Evolutionary conservation across 2,797 vertebrate species (phyloP), one percentile per base, ranked within the genome.

Genomic region (Acrossocheilus fasciatus): DNA sequence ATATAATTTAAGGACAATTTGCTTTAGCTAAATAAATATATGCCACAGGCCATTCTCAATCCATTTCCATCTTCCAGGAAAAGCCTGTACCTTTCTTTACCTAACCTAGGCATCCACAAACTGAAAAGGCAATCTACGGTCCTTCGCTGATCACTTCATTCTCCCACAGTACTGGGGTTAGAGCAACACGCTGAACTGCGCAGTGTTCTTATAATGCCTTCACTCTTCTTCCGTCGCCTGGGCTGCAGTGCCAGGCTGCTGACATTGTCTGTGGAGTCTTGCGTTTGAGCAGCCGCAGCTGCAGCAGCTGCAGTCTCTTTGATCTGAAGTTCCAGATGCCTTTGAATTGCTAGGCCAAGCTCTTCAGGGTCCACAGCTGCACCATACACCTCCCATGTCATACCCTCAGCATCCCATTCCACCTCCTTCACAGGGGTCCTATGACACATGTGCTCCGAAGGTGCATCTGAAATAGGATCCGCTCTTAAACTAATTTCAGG

Each of bases 371-470:
- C 98, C 87, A 98, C 91, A 0, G 97, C 93, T 0, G 97, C 97
- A 41, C 98, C 98, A 0, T 99, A 97, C 43, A 99, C 94, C 80
- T 99, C 98, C 98, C 98, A 99, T 0, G 98, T 99, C 97, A 98
- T 97, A 70, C 97, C 98, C 77, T 98, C 96, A 0, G 98, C 95
- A 17, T 99, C 98, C 98, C 98, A 99, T 74, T 97, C 96, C 79
- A 99, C 98, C 86, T 99, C 98, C 80, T 95, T 97, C 88, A 99
- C 96, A 0, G 98, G 98, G 88, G 97, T 94, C 18, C 95, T 93
- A 18, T 93, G 91, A 17, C 88, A 91, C 2, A 87, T 36, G 41
- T 17, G 10, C 83, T 88, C 91, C 81, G 86, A 15, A 70, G 82
- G 9, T 52, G 30, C 7, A 12, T 89, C 73, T 39, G 91, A 89